Evolutionary conservation across 2,888 invertebrate species (phyloP).

Genomic region (Apoda limacodes): DNA sequence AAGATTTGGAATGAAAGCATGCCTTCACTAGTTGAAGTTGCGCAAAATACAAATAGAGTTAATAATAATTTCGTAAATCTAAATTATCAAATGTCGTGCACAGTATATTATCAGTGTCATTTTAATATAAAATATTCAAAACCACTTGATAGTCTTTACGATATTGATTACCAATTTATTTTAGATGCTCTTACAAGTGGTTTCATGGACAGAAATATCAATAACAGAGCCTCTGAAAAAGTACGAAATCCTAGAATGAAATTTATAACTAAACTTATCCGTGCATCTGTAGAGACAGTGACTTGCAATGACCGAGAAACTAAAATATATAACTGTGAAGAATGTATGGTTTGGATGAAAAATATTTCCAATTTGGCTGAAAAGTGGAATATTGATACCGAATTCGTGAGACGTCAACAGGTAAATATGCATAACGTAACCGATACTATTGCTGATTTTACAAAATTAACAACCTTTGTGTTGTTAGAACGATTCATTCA

Average conservation of each 20-base stretch:
- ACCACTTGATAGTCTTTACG: conserved; percentile 81
- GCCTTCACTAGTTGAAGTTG: conserved; percentile 81
- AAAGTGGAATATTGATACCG: conserved; percentile 81
- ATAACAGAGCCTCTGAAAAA: conserved; percentile 76
- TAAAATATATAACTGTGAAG: conserved; percentile 45
- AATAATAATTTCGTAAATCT: conserved; percentile 82
- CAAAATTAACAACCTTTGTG: not conserved
- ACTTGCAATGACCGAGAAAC: conserved; percentile 68
- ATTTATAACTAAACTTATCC: conserved; percentile 80
- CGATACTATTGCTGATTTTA: not conserved
- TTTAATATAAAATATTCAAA: conserved; percentile 81
- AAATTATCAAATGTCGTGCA: conserved; percentile 83
- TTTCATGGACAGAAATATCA: conserved; percentile 63
- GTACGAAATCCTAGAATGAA: conserved; percentile 75
- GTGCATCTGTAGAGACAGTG: conserved; percentile 80
- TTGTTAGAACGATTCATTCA: conserved; percentile 1
- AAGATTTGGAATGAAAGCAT: conserved; percentile 76
- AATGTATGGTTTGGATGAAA: conserved; percentile 75
- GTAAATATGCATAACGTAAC: conserved; percentile 60
- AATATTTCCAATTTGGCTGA: conserved; percentile 77
- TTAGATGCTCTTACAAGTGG: conserved; percentile 55
- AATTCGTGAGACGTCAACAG: conserved; percentile 82
- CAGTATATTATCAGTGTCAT: conserved; percentile 82
- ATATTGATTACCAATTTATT: conserved; percentile 75
- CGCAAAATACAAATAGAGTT: conserved; percentile 79